Base-by-base conservation (phyloP, 2,888 invertebrate species). In the Mycalesis mineus region DNA sequence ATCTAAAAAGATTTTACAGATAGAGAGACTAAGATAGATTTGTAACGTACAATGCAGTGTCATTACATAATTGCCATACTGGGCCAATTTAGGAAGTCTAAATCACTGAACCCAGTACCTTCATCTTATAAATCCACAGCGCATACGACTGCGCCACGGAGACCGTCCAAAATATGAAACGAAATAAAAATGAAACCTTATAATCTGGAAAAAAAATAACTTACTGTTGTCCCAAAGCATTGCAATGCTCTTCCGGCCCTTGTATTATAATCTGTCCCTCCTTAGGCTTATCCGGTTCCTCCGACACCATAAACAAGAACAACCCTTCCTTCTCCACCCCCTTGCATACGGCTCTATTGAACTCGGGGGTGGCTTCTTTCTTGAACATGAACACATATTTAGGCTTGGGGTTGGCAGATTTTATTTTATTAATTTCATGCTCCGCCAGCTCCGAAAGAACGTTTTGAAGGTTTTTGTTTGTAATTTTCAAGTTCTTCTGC, bases 311-410 rank as follows among this genome's bases (percentile, higher is more conserved):
- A 66, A 95, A 93, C 55, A 95, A 80, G 56, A 95, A 91, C 50
- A 94, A 78, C 7, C 84, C 90, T 68, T 83, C 82, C 0, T 83
- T 88, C 41, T 92, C 93, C 51, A 94, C 73, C 63, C 92, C 93
- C 65, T 93, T 92, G 13, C 94, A 85, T 58, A 96, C 90, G 17
- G 90, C 90, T 63, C 92, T 92, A 74, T 95, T 93, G 70, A 95
- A 96, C 69, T 96, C 95, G 6, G 92, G 91, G 65, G 95, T 96
- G 0, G 94, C 95, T 72, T 95, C 96, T 68, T 93, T 94, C 63
- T 94, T 92, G 69, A 91, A 92, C 70, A 93, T 75, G 31, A 86
- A 85, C 60, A 91, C 82, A 69, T 89, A 94, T 69, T 91, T 91
- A 0, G 93, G 93, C 55, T 80, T 74, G 0, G 91, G 88, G 0